phyloP scores from a whole-genome alignment of 2,113 vertebrate genomes.

The Deroptyus accipitrinus region DNA sequence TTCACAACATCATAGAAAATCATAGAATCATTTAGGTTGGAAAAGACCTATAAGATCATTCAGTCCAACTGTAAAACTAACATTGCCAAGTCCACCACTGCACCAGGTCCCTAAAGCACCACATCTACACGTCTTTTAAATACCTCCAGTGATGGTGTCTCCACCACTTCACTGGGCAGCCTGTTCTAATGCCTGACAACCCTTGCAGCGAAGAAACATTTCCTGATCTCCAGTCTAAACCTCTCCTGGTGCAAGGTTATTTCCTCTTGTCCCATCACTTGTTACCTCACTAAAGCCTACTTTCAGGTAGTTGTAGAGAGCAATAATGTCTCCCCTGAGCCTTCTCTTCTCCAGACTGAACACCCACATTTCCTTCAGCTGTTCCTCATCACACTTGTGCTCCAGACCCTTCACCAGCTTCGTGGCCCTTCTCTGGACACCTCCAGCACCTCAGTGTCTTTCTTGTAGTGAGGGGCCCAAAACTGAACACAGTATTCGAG shows the following conservation, averaged over 20 bases:
- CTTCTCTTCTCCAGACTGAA: neutral
- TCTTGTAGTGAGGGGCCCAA: neutral
- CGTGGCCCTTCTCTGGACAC: fast-evolving
- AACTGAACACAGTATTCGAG: neutral
- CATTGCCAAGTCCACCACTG: neutral
- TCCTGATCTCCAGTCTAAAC: neutral
- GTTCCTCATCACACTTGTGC: neutral
- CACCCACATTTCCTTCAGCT: neutral
- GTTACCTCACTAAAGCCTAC: neutral
- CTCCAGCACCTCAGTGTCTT: neutral
- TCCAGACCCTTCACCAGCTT: neutral
- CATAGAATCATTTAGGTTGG: neutral
- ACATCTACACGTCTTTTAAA: neutral
- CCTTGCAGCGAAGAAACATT: neutral
- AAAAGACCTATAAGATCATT: neutral
- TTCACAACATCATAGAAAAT: neutral
- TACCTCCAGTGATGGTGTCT: neutral
- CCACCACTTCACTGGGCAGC: neutral
- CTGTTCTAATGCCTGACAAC: neutral
- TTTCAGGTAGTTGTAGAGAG: neutral
- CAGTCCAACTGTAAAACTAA: neutral
- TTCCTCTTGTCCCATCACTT: neutral
- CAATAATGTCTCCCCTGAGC: neutral
- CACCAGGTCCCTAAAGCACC: neutral
- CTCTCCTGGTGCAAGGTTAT: neutral